Base-by-base conservation (phyloP, 2,113 vertebrate genomes). In the Odobenus rosmarus region DNA sequence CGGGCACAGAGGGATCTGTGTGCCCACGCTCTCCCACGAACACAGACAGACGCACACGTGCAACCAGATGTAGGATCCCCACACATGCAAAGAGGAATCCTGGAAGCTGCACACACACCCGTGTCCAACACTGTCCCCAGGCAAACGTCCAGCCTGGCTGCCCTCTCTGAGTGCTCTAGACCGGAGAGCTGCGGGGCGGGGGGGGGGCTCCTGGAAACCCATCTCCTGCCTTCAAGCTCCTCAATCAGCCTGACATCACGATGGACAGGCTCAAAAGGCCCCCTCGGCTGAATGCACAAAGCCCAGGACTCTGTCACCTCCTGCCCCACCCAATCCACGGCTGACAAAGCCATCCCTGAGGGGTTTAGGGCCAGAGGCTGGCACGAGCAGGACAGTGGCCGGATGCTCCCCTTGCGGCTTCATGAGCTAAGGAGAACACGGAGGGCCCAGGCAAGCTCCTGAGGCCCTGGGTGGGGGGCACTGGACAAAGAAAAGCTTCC, bases 401-500 rank as follows among this genome's bases (percentile, higher is more conserved):
- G 23, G 23, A 51, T 4, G 51, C 53, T 31, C 53, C 57, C 62
- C 53, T 74, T 1, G 7, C 5, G 64, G 90, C 33, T 92, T 74
- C 46, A 11, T 11, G n/a, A 76, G 42, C 67, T 74, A 36, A 11
- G 59, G 39, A 24, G 13, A 90, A 88, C 46, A 80, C 0, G 16
- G 36, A 53, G 69, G 36, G 62, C 57, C 21, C 6, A 71, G 67
- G n/a, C 49, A 28, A 86, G 51, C 42, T 88, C 31, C 94, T 59
- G 61, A 79, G 92, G 80, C 84, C 71, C 83, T 16, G 28, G 71
- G 15, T 21, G 26, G 69, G 46, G 83, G 79, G 33, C 18, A 59
- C 11, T 89, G 87, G 92, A 95, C 97, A 98, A 98, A 98, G 97
- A 86, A 96, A 96, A 89, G 77, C 92, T 89, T 87, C 93, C 18